These are phyloP conservation scores for Actinernus sp. DNA, from an alignment of 92 coral and sea anemone species.

Conservation along the genomic window DNA sequence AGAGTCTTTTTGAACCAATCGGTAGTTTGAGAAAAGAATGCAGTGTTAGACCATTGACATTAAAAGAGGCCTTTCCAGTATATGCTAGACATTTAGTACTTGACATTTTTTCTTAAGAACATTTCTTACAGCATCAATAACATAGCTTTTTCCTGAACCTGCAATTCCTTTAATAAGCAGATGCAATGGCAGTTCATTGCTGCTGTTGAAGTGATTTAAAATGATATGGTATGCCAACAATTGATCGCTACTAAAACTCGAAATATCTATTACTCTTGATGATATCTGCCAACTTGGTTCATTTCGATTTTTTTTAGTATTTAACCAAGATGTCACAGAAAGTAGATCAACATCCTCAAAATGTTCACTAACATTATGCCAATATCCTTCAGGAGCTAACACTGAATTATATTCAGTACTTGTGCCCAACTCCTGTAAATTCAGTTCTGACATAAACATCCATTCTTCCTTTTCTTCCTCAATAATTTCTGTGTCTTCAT, in stretches of 20 bases:
- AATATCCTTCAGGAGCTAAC: constrained; percentile 47
- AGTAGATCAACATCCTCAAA: constrained; percentile 30
- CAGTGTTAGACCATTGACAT: constrained; percentile 57
- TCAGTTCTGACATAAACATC: constrained; percentile 30
- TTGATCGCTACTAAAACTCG: constrained; percentile 48
- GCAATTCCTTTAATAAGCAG: constrained; percentile 6
- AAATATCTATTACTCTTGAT: constrained; percentile 44
- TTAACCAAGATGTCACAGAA: constrained; percentile 32
- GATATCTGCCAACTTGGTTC: constrained; percentile 10
- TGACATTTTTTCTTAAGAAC: constrained; percentile 2
- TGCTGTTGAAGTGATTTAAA: constrained; percentile 26
- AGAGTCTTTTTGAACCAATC: constrained; percentile 56
- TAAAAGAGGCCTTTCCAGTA: constrained; percentile 65
- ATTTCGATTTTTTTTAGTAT: constrained; percentile 21
- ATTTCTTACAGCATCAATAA: constrained; percentile 7
- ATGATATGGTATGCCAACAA: constrained; percentile 45
- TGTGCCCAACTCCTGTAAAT: constrained; percentile 29
- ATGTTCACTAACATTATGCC: not conserved
- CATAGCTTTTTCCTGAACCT: constrained; percentile 8
- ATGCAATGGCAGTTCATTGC: constrained; percentile 7
- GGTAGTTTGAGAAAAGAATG: constrained; percentile 64
- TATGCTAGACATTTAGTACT: constrained; percentile 46
- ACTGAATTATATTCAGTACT: constrained; percentile 33
- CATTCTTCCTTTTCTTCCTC: constrained; percentile 45
- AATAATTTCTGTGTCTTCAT: constrained; percentile 2